Percentiles rank a stretch among this genome's conserved stretches.
Evolutionary conservation across 35 echinoderm and acorn worm genomes (phyloP).

Genomic region (Eucidaris tribuloides): DNA sequence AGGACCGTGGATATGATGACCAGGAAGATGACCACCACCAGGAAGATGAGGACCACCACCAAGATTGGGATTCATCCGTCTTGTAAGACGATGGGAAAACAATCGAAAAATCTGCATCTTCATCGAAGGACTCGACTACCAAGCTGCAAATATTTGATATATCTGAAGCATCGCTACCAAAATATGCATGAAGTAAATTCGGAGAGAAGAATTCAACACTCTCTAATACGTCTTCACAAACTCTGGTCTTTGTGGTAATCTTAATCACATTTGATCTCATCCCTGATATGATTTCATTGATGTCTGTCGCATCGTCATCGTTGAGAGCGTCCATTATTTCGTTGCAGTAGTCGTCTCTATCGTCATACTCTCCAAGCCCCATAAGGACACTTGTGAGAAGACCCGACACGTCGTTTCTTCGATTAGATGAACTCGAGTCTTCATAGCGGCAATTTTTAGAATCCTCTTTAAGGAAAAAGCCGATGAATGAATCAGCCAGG

Average conservation of each 20-base stretch:
- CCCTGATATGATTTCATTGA: background rate
- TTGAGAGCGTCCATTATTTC: background rate
- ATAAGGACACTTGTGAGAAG: background rate
- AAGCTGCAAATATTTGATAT: background rate
- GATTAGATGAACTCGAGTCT: no score
- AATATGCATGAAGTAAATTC: background rate
- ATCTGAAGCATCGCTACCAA: background rate
- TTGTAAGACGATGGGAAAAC: background rate
- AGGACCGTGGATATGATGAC: background rate
- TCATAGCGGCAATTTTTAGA: no score
- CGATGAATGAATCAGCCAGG: background rate
- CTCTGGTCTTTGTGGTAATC: background rate
- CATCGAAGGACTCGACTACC: background rate
- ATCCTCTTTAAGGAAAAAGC: background rate
- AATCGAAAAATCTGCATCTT: background rate
- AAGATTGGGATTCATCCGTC: background rate
- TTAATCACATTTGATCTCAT: constrained; percentile 6
- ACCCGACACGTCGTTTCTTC: no score
- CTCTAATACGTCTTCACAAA: background rate
- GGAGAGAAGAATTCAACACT: background rate
- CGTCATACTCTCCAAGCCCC: background rate
- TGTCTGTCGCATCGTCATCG: background rate
- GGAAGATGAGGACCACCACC: background rate
- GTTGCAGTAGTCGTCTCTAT: background rate
- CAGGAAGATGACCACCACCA: background rate